A percentile compares a stretch with the other conserved stretches of the same genome.
Conservation (phyloP, 2,797 vertebrate species). For the Rallus crepitans region DNA sequence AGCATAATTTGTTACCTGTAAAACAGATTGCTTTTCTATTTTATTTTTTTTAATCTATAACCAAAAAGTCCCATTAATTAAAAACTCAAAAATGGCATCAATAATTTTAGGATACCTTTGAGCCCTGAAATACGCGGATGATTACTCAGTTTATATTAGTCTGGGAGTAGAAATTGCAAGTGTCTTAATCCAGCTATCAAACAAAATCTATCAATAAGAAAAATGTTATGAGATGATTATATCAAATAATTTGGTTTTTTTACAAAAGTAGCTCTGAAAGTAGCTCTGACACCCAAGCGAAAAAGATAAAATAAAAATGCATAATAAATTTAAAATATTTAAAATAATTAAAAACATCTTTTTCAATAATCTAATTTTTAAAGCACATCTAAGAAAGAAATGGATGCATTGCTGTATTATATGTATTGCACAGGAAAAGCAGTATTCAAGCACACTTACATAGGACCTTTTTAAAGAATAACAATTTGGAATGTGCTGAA, state of each 20-base stretch:
- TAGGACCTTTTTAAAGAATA: background rate
- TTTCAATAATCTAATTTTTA: background rate
- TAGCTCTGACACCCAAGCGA: background rate
- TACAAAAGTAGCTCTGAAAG: background rate
- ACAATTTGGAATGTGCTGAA: background rate
- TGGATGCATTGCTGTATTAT: background rate
- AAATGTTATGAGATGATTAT: background rate
- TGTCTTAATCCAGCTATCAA: background rate
- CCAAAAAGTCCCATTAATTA: background rate
- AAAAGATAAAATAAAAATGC: background rate
- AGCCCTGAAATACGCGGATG: background rate
- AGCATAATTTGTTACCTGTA: background rate
- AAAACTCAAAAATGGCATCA: background rate
- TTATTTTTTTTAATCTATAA: background rate
- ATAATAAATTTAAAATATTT: background rate
- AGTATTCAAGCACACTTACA: background rate
- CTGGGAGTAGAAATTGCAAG: background rate
- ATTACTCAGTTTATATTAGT: background rate
- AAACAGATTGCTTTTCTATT: background rate
- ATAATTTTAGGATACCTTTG: background rate
- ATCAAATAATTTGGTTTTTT: background rate
- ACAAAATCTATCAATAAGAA: background rate
- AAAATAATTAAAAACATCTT: background rate
- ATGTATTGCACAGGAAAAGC: background rate
- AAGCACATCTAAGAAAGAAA: background rate